These are phyloP conservation scores for Nymphalis io DNA, from an alignment of 1,140 invertebrate species.

Conservation along the genomic window DNA sequence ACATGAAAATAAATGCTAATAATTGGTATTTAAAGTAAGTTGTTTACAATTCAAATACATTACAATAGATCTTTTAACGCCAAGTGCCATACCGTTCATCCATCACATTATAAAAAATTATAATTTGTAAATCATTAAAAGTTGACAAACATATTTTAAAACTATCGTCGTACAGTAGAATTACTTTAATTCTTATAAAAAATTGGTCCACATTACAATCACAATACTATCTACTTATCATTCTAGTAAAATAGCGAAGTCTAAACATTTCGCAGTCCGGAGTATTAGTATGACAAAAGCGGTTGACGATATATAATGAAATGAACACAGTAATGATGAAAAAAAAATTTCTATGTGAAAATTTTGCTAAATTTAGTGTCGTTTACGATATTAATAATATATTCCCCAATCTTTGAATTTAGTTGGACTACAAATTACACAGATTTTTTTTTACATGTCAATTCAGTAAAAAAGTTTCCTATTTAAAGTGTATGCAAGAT, in stretches of 20 bases:
- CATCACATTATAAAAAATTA: conserved; percentile 17
- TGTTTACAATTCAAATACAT: conserved; percentile 29
- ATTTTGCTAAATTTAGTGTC: conserved; percentile 1
- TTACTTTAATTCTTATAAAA: conserved; percentile 20
- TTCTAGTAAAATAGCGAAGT: conserved; percentile 25
- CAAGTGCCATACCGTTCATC: conserved; percentile 23
- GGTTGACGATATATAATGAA: conserved; percentile 33
- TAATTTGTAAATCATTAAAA: conserved; percentile 18
- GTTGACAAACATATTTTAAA: conserved; percentile 23
- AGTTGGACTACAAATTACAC: conserved; percentile 13
- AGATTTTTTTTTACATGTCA: conserved; percentile 2
- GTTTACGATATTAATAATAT: neutral
- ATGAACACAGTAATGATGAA: conserved; percentile 48
- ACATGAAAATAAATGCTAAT: conserved; percentile 52
- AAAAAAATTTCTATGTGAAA: conserved; percentile 5
- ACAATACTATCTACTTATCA: conserved; percentile 32
- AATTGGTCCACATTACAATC: conserved; percentile 36
- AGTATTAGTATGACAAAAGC: conserved; percentile 25
- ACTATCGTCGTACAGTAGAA: conserved; percentile 34
- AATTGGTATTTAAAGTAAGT: conserved; percentile 42
- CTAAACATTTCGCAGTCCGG: conserved; percentile 16
- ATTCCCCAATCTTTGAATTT: neutral
- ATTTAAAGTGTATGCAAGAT: too few relatives aligned
- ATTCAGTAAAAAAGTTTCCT: neutral
- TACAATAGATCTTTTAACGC: conserved; percentile 19